Base-by-base conservation (phyloP, 2,113 vertebrate genomes). In the Aramus guarauna region DNA sequence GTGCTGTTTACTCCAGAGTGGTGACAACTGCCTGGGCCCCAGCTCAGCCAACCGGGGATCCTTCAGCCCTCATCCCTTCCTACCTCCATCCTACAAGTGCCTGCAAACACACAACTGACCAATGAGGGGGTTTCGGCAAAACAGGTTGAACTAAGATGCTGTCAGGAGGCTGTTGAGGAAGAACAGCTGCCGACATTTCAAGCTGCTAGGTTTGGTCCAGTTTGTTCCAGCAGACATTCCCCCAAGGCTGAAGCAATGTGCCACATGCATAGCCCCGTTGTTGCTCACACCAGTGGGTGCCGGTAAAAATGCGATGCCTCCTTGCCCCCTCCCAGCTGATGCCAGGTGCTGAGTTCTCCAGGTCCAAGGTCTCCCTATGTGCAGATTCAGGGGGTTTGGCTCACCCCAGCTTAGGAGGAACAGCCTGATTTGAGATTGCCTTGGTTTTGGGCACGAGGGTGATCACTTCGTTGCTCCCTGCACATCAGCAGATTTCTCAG, bases 211-310 rank as follows among this genome's bases (percentile, higher is more conserved):
- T 39, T 76, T 41, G 69, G 50, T 32, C 45, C 45, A 26, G 2
- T 50, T 73, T 58, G 6, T 43, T 45, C 36, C 75, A 29, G 37
- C 12, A 83, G 43, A 36, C 18, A 4, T 52, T 62, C 11, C 8
- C 19, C 37, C 32, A 14, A 26, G 22, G 39, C 78, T 53, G 62
- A 64, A 77, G 60, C 24, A 48, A 23, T 20, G 10, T 60, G 22
- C 8, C 5, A 2, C 26, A 2, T 11, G 5, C 21, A 8, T 4
- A 14, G 29, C 23, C 81, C 27, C 26, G 9, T 0, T 32, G 24
- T 19, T 43, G 32, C 9, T 80, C 50, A 53, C 41, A 27, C 9
- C 41, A 30, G 15, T 24, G 45, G n/a, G 43, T 29, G 18, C 47
- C 45, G 62, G 21, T 60, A 43, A 64, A 53, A 59, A 37, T 15